Evolutionary conservation across 2,797 vertebrate genomes (phyloP), one percentile per base, ranked within the genome.

Genomic region (Pteronotus mesoamericanus): DNA sequence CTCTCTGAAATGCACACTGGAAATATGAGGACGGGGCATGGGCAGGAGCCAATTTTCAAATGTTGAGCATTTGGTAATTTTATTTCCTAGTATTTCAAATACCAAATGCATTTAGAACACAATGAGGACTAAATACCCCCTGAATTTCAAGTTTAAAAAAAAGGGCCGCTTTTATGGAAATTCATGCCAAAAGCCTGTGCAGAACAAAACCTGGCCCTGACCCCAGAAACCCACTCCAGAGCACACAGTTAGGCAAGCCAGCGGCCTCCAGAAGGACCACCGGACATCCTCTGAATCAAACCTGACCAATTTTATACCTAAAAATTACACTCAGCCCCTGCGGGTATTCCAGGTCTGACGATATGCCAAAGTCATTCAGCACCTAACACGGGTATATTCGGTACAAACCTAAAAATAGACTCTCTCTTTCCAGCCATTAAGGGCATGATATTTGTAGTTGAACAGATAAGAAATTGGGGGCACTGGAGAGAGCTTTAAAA

Each of bases 41-140:
- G 16, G 88, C 51, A 64, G 92, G 16, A 96, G 86, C 95, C 86
- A 89, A 22, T 91, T 96, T 93, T 89, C 82, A 97, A 96, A 97
- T 96, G 96, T 86, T 96, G 92, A 34, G 34, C 88, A 86, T 88
- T 66, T 96, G 89, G 79, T 64, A 94, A 88, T 96, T 84, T 95
- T 53, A 44, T 80, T 88, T 97, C 94, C 91, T 26, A 93, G 78
- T 93, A 88, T 85, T 80, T 95, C 94, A 97, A 97, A 97, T 86
- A 96, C 24, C n/a, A 53, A 94, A 96, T 96, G 85, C 51, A 79
- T 93, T 92, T 92, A 95, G 83, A 87, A 44, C 46, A 85, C 64
- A 93, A 96, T 77, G 93, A 85, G 92, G 95, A 97, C 68, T 87
- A 91, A 96, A 55, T 94, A 78, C 15, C 86, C 87, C 92, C 85